These are phyloP conservation scores for Adelognathus sp. DNA, from an alignment of 2,888 invertebrate species.

Conservation along the genomic window DNA sequence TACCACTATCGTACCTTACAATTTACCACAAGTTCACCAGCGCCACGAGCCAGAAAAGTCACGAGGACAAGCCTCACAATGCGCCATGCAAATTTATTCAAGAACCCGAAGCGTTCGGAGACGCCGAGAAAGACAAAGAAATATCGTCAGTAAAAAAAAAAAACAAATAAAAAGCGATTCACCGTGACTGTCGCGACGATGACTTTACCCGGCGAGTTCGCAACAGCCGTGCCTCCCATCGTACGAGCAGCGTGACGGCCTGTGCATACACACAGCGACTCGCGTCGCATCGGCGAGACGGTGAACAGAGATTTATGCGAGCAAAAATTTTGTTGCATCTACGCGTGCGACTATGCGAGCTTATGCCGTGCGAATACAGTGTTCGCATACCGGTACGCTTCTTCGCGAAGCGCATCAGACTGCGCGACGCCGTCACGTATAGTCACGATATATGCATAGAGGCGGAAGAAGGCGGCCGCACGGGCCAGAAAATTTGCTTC, in stretches of 20 bases:
- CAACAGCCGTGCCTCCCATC: conserved; percentile 54
- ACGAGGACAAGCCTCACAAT: conserved; percentile 22
- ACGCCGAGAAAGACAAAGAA: neutral
- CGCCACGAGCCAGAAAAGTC: conserved; percentile 6
- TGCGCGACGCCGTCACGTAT: neutral
- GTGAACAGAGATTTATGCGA: conserved; percentile 45
- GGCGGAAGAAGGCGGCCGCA: conserved; percentile 31
- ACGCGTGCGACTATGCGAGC: conserved; percentile 10
- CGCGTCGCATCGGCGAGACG: conserved; percentile 39
- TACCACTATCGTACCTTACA: conserved; percentile 53
- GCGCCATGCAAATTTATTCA: conserved; percentile 68
- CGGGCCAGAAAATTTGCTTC: conserved; percentile 31
- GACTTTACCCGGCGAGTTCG: conserved; percentile 52
- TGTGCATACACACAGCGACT: conserved; percentile 16
- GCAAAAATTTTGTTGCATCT: conserved; percentile 4
- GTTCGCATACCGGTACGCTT: neutral
- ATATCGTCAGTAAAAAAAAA: conserved; percentile 3
- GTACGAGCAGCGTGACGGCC: conserved; percentile 52
- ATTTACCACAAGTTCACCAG: conserved; percentile 20
- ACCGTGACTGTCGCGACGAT: conserved; percentile 33
- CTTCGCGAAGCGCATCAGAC: conserved; percentile 23
- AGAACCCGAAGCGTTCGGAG: conserved; percentile 14
- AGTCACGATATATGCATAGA: neutral
- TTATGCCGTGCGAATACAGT: conserved; percentile 11
- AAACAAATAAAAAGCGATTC: neutral